Evolutionary conservation across 2,888 invertebrate genomes (phyloP).

Genomic region (Hedychridium roseum): DNA sequence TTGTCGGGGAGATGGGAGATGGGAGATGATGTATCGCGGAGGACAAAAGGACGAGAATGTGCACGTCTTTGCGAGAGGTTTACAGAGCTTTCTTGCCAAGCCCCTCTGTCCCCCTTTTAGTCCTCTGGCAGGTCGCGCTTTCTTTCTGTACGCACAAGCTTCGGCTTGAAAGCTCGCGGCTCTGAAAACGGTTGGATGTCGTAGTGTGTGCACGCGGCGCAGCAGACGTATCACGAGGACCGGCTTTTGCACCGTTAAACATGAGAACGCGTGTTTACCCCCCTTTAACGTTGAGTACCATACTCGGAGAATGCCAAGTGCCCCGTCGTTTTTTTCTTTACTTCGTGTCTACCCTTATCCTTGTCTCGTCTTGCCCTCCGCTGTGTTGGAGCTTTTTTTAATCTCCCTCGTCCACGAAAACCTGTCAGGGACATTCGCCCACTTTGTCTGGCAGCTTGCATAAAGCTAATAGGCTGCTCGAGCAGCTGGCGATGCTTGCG

Average conservation of each 20-base stretch:
- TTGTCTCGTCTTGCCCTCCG: slow-evolving; percentile 2
- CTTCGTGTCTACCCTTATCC: neutral
- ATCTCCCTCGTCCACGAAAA: slow-evolving; percentile 19
- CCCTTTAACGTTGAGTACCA: slow-evolving; percentile 44
- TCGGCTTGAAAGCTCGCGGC: too few relatives aligned
- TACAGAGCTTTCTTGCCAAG: too few relatives aligned
- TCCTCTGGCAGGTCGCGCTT: too few relatives aligned
- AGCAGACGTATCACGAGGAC: too few relatives aligned
- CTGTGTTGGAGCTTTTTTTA: too few relatives aligned
- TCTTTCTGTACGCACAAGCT: too few relatives aligned
- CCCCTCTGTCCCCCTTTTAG: too few relatives aligned
- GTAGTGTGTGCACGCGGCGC: neutral
- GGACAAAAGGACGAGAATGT: slow-evolving; percentile 9
- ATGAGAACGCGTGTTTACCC: slow-evolving; percentile 44
- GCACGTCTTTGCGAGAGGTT: too few relatives aligned
- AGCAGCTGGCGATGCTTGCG: too few relatives aligned
- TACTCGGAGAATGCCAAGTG: slow-evolving; percentile 41
- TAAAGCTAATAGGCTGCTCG: slow-evolving; percentile 15
- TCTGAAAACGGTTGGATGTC: neutral
- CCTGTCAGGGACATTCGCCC: slow-evolving; percentile 16
- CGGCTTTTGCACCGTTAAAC: slow-evolving; percentile 10
- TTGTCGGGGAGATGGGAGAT: too few relatives aligned
- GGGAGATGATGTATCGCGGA: too few relatives aligned
- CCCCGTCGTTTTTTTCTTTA: slow-evolving; percentile 19
- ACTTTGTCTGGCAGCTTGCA: slow-evolving; percentile 22